A percentile compares a stretch with the other conserved stretches of the same genome.
These are phyloP conservation scores for Thalassophryne amazonica DNA, from an alignment of 2,797 vertebrate genomes.

Conservation along the genomic window DNA sequence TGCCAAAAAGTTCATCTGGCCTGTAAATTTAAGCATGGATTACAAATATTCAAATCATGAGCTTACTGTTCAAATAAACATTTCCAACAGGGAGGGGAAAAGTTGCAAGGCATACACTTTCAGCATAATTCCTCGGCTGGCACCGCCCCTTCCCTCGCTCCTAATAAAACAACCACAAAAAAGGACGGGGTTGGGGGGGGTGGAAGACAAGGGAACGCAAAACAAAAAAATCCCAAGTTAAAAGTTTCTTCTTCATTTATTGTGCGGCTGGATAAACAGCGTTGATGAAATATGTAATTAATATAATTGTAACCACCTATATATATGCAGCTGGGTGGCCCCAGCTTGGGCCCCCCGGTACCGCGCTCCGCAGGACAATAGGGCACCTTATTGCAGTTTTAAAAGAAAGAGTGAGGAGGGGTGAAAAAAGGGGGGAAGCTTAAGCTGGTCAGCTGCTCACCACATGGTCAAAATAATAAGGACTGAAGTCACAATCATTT, in stretches of 20 bases:
- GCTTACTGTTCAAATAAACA: slow-evolving; percentile 91
- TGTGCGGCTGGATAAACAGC: slow-evolving; percentile 76
- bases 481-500: slow-evolving; percentile 89
- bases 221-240: slow-evolving; percentile 71
- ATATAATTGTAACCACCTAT: slow-evolving; percentile 85
- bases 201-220: slow-evolving; percentile 47
- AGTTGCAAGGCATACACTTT: slow-evolving; percentile 87
- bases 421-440: slow-evolving; percentile 55
- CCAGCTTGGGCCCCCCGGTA: slow-evolving; percentile 46
- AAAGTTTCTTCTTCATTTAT: slow-evolving; percentile 75
- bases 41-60: slow-evolving; percentile 90
- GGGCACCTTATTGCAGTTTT: slow-evolving; percentile 79
- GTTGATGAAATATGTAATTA: slow-evolving; percentile 83
- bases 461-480: slow-evolving; percentile 90
- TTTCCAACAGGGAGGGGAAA: slow-evolving; percentile 82
- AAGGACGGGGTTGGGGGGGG: slow-evolving; percentile 9
- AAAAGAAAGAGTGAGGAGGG: slow-evolving; percentile 49
- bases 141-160: slow-evolving; percentile 68
- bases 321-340: slow-evolving; percentile 73
- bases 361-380: slow-evolving; percentile 68
- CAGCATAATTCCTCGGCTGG: slow-evolving; percentile 82
- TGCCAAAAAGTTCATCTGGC: slow-evolving; percentile 89
- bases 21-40: slow-evolving; percentile 90
- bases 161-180: slow-evolving; percentile 70
- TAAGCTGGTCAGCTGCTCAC: slow-evolving; percentile 95